phyloP scores from a whole-genome alignment of 1,140 invertebrate species.

The Bombus terrestris region DNA sequence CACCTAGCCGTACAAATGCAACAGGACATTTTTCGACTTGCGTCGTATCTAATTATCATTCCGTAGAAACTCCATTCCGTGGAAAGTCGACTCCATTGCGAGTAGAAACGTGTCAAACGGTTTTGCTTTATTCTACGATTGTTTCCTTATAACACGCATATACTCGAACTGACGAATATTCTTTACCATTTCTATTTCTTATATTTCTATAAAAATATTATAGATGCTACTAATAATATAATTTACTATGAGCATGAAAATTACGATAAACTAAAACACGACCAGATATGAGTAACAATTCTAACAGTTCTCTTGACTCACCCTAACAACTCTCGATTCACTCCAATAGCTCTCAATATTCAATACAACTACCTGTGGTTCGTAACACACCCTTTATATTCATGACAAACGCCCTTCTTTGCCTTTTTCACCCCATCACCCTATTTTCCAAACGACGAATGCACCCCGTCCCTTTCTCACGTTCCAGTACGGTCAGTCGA shows the following conservation, averaged over 20 bases:
- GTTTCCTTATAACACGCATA: background rate
- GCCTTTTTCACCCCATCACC: background rate
- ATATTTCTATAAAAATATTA: too few relatives aligned
- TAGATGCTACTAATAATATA: too few relatives aligned
- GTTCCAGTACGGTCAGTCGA: background rate
- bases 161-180: background rate
- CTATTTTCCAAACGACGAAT: background rate
- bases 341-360: background rate
- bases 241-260: too few relatives aligned
- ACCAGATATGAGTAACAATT: too few relatives aligned
- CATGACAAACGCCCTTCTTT: background rate
- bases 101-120: background rate
- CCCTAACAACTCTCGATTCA: background rate
- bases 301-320: too few relatives aligned
- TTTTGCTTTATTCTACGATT: background rate
- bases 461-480: too few relatives aligned
- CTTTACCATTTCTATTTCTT: background rate
- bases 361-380: background rate
- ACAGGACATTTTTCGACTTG: constrained; percentile 16
- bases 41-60: constrained; percentile 25
- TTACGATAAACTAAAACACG: too few relatives aligned
- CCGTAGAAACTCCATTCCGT: background rate
- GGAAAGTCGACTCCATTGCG: background rate
- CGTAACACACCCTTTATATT: background rate
- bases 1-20: background rate